Percentiles rank a stretch among this genome's conserved stretches.
phyloP scores from a whole-genome alignment of 2,888 invertebrate genomes.

The Polia nebulosa region DNA sequence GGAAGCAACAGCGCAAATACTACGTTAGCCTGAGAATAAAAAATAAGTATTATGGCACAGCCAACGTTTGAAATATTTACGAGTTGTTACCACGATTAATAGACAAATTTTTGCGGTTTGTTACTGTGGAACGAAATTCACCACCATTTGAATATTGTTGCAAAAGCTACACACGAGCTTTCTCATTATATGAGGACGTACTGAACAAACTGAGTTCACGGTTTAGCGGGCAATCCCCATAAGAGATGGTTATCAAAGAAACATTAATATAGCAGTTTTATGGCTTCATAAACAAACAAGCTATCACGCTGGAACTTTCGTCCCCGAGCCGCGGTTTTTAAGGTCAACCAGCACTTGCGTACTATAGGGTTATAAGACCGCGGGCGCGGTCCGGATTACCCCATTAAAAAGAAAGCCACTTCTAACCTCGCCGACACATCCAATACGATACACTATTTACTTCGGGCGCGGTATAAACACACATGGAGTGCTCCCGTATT shows the following conservation, averaged over 20 bases:
- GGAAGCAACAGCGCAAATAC: slow-evolving; percentile 64
- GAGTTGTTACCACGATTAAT: slow-evolving; percentile 61
- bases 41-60: slow-evolving; percentile 32
- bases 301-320: slow-evolving; percentile 69
- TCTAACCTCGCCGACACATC: slow-evolving; percentile 74
- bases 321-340: slow-evolving; percentile 77
- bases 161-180: slow-evolving; percentile 66
- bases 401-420: slow-evolving; percentile 78
- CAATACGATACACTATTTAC: slow-evolving; percentile 74
- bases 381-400: slow-evolving; percentile 85
- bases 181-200: slow-evolving; percentile 51
- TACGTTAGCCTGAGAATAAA: slow-evolving; percentile 45
- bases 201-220: slow-evolving; percentile 66
- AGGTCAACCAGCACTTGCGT: slow-evolving; percentile 85
- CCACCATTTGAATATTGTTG: slow-evolving; percentile 67
- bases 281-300: slow-evolving; percentile 81
- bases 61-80: slow-evolving; percentile 40
- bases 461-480: slow-evolving; percentile 72
- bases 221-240: slow-evolving; percentile 59
- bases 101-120: slow-evolving; percentile 61
- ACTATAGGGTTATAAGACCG: slow-evolving; percentile 81
- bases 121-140: slow-evolving; percentile 65
- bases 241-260: slow-evolving; percentile 42
- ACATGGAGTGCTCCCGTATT: slow-evolving; percentile 67
- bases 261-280: slow-evolving; percentile 67